These are phyloP conservation scores for Timandra comae DNA, from an alignment of 2,888 invertebrate genomes.

Conservation along the genomic window DNA sequence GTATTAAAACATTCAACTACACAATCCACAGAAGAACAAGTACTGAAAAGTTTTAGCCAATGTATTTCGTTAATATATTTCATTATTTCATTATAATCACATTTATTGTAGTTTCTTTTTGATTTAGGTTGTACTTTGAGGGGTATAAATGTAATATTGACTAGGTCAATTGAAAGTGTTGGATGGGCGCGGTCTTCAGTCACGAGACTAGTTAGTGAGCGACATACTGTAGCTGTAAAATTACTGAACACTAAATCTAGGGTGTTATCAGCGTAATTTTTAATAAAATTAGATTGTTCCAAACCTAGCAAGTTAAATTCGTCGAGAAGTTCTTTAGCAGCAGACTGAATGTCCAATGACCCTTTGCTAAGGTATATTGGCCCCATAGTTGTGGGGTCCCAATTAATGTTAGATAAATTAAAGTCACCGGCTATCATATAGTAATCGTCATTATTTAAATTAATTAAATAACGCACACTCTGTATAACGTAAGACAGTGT, in stretches of 20 bases:
- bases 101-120: not conserved
- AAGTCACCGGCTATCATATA: too few species aligned
- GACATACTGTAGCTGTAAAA: not conserved
- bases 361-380: not conserved
- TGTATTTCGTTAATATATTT: not conserved
- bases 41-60: not conserved
- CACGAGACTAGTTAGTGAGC: not conserved
- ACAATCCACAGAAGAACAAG: not conserved
- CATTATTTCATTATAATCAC: not conserved
- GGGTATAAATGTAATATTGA: not conserved
- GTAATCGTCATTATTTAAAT: not conserved
- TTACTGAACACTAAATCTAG: not conserved
- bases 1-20: not conserved
- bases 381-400: too few species aligned
- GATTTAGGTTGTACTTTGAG: not conserved
- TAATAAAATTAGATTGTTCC: not conserved
- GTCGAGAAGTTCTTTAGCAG: not conserved
- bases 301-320: not conserved
- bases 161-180: not conserved
- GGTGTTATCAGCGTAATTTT: not conserved
- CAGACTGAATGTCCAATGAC: not conserved
- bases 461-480: not conserved
- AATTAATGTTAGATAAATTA: too few species aligned
- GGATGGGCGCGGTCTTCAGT: not conserved
- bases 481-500: not conserved